These are phyloP conservation scores for Corydoras maculifer DNA, from an alignment of 2,113 vertebrate species.

Conservation along the genomic window DNA sequence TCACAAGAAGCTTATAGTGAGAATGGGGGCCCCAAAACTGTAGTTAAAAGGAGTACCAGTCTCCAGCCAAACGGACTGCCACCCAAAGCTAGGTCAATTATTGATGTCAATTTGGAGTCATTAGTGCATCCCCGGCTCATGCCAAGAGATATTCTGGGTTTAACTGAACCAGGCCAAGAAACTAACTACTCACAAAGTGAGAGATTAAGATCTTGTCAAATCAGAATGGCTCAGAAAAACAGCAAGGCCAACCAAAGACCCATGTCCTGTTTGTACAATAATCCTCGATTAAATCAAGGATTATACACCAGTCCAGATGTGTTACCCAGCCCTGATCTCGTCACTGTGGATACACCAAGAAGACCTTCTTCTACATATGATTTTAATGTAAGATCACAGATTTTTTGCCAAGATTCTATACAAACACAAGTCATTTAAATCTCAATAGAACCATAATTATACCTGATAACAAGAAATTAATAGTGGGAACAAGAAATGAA, in stretches of 20 bases:
- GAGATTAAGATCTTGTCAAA: slow-evolving; percentile 14
- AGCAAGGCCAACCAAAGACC: slow-evolving; percentile 59
- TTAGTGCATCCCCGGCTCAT: slow-evolving; percentile 7
- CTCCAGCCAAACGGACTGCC: slow-evolving; percentile 64
- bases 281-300: slow-evolving; percentile 49
- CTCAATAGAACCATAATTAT: too few relatives aligned
- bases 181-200: slow-evolving; percentile 35
- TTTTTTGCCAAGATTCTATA: background rate
- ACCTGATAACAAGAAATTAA: too few relatives aligned
- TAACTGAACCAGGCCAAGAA: background rate
- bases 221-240: slow-evolving; percentile 9
- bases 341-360: slow-evolving; percentile 36
- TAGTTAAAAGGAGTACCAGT: slow-evolving; percentile 47
- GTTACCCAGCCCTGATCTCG: slow-evolving; percentile 44
- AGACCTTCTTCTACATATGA: slow-evolving; percentile 53
- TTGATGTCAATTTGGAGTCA: slow-evolving; percentile 49
- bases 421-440: too few relatives aligned
- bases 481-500: too few relatives aligned
- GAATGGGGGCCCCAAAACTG: slow-evolving; percentile 66
- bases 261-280: slow-evolving; percentile 57
- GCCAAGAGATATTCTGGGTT: slow-evolving; percentile 26
- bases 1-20: slow-evolving; percentile 60
- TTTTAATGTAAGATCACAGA: slow-evolving; percentile 45
- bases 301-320: slow-evolving; percentile 24
- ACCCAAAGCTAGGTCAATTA: slow-evolving; percentile 67